Base-by-base conservation (phyloP, 2,888 invertebrate species). In the Parascotia fuliginaria region DNA sequence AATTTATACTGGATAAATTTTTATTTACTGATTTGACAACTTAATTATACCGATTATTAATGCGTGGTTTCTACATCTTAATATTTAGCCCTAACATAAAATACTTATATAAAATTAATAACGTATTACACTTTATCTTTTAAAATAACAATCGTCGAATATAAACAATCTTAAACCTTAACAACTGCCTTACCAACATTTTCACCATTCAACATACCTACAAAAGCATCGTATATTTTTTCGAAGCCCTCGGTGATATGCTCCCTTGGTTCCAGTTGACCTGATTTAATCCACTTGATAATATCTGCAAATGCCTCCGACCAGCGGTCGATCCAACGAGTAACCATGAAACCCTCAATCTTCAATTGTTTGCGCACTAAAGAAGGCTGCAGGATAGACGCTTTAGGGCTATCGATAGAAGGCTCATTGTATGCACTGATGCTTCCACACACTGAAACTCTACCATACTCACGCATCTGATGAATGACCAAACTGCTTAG, bases 221-320 rank as follows among this genome's bases (percentile, higher is more conserved):
- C 77, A 61, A 95, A 95, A 4, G 95, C 95, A 32, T 93, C 86
- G n/a, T 93, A 93, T 81, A 94, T 89, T 43, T 94, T 94, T 42
- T 94, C 94, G 71, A 95, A 95, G 2, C 95, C 95, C 44, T 94
- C 89, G 0, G 94, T 94, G 0, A 94, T 73, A 0, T 94, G 94
- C 79, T 96, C 95, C 12, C 80, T 84, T 48, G 93, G 92, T 61
- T 93, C 92, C n/a, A 96, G 57, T 76, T 95, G 94, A 9, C 95
- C 95, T 81, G 93, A 91, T 33, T 85, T 82, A 41, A 95, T 90
- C 94, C 94, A 95, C 41, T 90, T 72, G 1, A 89, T 67, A 66
- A 95, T 92, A 59, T 94, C 89, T 0, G 78, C 59, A 19, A 94
- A 90, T 0, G 93, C 95, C 68, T 94, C 94, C 0, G 73, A 64